These are phyloP conservation scores for Sinopyrophorus schimmeli DNA, from an alignment of 2,888 invertebrate species.

Conservation along the genomic window DNA sequence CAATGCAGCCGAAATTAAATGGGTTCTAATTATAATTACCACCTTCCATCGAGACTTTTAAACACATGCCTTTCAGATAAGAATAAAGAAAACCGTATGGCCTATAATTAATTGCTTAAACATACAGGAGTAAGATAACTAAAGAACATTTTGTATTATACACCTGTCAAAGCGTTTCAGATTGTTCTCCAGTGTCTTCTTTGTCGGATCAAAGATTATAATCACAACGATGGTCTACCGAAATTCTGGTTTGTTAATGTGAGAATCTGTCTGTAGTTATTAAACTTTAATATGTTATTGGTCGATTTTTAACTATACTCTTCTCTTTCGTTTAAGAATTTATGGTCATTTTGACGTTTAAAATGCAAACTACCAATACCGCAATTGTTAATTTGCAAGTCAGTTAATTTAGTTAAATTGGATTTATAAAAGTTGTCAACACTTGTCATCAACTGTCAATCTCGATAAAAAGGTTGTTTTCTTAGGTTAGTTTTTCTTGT, in stretches of 20 bases:
- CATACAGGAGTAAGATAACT: constrained; percentile 12
- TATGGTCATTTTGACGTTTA: no score
- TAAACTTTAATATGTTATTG: no score
- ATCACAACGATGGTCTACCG: constrained; percentile 15
- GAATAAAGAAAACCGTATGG: constrained; percentile 3
- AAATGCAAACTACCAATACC: no score
- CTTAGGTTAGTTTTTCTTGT: no score
- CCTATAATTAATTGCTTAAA: constrained; percentile 17
- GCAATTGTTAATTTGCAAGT: no score
- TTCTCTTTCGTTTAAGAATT: no score
- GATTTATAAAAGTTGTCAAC: no score
- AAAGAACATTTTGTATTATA: constrained; percentile 15
- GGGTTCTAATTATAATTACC: constrained; percentile 4
- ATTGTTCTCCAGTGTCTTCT: constrained; percentile 9
- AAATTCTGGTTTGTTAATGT: constrained; percentile 15
- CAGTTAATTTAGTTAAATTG: no score
- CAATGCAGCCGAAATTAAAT: background rate
- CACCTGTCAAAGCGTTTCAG: constrained; percentile 16
- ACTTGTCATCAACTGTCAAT: no score
- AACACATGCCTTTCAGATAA: background rate
- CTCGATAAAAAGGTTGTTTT: no score
- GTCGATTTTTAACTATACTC: no score
- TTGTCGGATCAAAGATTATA: constrained; percentile 15
- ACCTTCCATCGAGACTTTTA: constrained; percentile 1
- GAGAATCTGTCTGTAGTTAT: constrained; percentile 5